Conservation (phyloP, 2,797 vertebrate genomes). For the Gymnothorax reevesii region DNA sequence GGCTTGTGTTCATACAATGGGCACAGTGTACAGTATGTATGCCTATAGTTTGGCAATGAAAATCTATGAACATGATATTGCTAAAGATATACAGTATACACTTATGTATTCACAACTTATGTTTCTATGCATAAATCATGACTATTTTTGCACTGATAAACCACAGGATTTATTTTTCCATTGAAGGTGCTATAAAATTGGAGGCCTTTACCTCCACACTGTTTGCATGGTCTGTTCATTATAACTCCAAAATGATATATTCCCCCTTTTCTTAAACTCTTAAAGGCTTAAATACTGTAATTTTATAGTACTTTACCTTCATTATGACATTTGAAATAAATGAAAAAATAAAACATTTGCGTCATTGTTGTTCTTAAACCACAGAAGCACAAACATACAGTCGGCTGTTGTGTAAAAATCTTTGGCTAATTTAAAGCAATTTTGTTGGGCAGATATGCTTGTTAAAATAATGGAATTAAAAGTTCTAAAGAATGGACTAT, state of each 20-base stretch:
- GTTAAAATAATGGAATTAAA: too few relatives aligned
- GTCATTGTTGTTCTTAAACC: neutral
- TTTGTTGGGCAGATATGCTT: too few relatives aligned
- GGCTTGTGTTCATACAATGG: conserved; percentile 56
- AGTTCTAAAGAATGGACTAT: too few relatives aligned
- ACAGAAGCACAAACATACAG: neutral
- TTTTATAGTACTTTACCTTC: conserved; percentile 72
- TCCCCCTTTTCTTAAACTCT: conserved; percentile 63
- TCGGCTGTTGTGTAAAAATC: too few relatives aligned
- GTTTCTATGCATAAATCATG: conserved; percentile 78
- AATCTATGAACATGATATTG: neutral
- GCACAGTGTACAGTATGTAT: conserved; percentile 61
- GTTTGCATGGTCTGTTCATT: conserved; percentile 76
- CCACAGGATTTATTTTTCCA: conserved; percentile 75
- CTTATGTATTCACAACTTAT: conserved; percentile 68
- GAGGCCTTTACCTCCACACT: conserved; percentile 76
- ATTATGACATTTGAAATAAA: conserved; percentile 78
- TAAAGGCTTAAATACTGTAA: conserved; percentile 73
- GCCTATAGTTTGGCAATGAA: conserved; percentile 61
- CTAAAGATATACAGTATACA: conserved; percentile 50
- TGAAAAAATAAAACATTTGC: neutral
- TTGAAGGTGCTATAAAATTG: conserved; percentile 78
- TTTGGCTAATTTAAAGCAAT: too few relatives aligned
- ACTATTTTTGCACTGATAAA: conserved; percentile 77
- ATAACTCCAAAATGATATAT: conserved; percentile 61